Evolutionary conservation across 2,113 vertebrate genomes (phyloP), one percentile per base, ranked within the genome.

Genomic region (Labeo catla): DNA sequence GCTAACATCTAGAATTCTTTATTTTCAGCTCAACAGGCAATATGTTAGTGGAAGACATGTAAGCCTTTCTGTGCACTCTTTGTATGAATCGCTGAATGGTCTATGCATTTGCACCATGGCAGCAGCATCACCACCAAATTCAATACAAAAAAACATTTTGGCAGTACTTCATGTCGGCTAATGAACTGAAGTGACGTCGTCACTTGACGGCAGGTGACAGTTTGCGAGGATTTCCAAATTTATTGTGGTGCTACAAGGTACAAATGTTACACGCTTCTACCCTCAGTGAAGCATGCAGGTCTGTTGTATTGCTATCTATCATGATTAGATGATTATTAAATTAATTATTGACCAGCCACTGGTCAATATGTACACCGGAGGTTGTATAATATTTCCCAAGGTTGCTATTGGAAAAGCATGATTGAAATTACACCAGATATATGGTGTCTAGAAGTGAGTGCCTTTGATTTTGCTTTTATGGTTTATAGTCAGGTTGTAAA

Each of bases 1-100:
- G 91, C 93, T 95, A 94, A 95, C 90, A 87, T 91, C 73, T 92
- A 87, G 90, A 92, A 92, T 94, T 95, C 93, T 95, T 94, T 93
- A 92, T 93, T 95, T 95, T 92, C 94, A 95, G 94, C 94, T 95
- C 94, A 95, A 95, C 94, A 94, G 91, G 87, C 95, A 94, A 93
- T 95, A 93, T 95, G 92, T 94, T 95, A 95, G 94, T 95, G 94
- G 94, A 95, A 93, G 93, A 95, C 94, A 95, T 94, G 95, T 95
- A 95, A 95, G 95, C 92, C 91, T 92, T 89, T 93, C 92, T 93
- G 90, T 91, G 92, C 91, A 93, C 93, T 90, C 93, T 92, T 91
- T 87, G 89, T 90, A 89, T 86, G 72, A 88, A 86, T 86, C 21
- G 73, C 83, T 90, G 89, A 93, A 94, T 93, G 91, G 90, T 91